Base-by-base conservation (phyloP, 2,888 invertebrate genomes). In the Masnerella sp. region DNA sequence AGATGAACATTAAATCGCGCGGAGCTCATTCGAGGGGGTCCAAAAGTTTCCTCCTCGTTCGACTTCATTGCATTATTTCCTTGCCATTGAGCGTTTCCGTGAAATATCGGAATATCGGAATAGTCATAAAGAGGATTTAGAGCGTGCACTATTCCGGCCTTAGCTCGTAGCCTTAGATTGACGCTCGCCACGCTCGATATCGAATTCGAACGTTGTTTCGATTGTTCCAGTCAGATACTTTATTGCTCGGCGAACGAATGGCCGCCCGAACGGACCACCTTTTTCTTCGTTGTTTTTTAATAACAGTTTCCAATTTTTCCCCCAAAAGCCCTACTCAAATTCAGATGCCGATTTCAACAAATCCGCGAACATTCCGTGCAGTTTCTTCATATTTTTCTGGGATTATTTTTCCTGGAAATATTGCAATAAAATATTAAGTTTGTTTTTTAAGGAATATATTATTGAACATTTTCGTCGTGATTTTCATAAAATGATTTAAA, bases 51-150 rank as follows among this genome's bases (percentile, higher is more conserved):
- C 64, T 52, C 67, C 58, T 64, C 69, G 64, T 65, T 69, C 74
- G 69, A 64, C 61, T 74, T 74, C 68, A 64, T 70, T 69, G 77
- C 71, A 76, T 79, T 78, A 78, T 77, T 79, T 79, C 76, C 75
- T 56, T 61, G 71, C 76, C 77, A 79, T 78, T 78, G 76, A 74
- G 51, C 74, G 69, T 67, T 61, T 61, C 67, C 58, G 64, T 74
- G 68, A 77, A 77, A 77, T 76, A 76, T 76, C 76, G 77, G 74
- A 68, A 71, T 75, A 76, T 76, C 70, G 76, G 75, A 75, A 76
- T 76, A 77, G 74, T 77, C 75, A 76, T 78, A 74, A 78, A 79
- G 77, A 70, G 75, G 75, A 76, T 75, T 78, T 78, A 76, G 74
- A 59, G 72, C 70, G 65, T 67, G 74, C 70, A 49, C 74, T 70